A percentile compares a stretch with the other conserved stretches of the same genome.
Conservation (phyloP, 2,797 vertebrate species). For the Alauda arvensis region DNA sequence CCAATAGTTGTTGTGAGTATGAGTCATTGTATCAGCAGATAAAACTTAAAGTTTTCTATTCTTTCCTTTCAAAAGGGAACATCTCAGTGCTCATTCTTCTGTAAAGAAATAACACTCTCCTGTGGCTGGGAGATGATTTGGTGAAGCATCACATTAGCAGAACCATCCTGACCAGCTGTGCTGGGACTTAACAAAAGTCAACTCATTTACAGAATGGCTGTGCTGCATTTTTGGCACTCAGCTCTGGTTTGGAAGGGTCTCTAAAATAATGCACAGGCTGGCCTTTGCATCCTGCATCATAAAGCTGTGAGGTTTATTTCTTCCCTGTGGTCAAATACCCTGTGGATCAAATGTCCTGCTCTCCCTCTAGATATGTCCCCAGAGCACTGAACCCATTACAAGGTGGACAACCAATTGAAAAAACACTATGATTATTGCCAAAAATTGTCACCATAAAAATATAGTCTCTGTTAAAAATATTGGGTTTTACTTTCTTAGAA, state of each 20-base stretch:
- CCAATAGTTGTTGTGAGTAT: background rate
- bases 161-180: conserved; percentile 14
- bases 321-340: background rate
- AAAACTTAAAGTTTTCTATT: conserved; percentile 34
- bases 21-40: background rate
- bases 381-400: background rate
- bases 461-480: background rate
- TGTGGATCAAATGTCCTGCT: background rate
- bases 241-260: background rate
- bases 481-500: background rate
- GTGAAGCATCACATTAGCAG: background rate
- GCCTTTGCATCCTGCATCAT: background rate
- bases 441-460: background rate
- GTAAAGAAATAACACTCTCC: conserved; percentile 22
- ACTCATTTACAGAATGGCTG: background rate
- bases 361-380: background rate
- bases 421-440: background rate
- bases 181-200: conserved; percentile 17
- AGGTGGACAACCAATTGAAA: background rate
- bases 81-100: background rate
- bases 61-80: conserved; percentile 17
- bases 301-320: background rate
- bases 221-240: background rate
- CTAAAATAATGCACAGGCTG: background rate
- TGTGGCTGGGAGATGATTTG: background rate